phyloP scores from a whole-genome alignment of 2,797 vertebrate species.

The Phalloptychus januarius region DNA sequence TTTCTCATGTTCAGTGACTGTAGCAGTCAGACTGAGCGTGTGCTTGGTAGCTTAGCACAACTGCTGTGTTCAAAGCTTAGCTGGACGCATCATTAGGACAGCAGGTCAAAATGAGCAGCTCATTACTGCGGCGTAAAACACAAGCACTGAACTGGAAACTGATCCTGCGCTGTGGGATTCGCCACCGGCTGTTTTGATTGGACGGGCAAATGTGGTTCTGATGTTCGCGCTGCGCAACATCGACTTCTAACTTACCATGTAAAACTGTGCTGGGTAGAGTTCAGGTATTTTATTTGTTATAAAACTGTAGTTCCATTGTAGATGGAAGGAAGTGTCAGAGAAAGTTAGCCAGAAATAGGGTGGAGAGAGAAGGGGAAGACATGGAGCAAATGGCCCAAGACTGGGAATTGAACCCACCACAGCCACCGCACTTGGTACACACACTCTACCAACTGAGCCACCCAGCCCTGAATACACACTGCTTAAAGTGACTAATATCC shows the following conservation, averaged over 20 bases:
- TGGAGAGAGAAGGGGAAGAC: no score
- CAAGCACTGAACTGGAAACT: background rate
- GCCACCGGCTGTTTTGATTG: constrained; percentile 4
- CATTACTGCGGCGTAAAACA: constrained; percentile 35
- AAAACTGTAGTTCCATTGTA: background rate
- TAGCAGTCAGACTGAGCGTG: constrained; percentile 18
- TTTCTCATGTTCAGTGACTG: background rate
- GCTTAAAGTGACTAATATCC: background rate
- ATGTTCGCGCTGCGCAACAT: background rate
- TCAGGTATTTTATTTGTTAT: background rate
- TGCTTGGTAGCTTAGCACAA: constrained; percentile 17
- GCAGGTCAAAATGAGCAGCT: constrained; percentile 43
- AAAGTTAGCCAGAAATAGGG: no score
- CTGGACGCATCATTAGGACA: constrained; percentile 43
- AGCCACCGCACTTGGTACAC: no score
- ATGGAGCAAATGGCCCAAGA: no score
- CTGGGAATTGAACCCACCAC: no score
- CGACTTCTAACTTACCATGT: background rate
- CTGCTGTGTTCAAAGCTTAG: constrained; percentile 29
- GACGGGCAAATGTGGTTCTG: background rate
- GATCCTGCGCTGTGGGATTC: constrained; percentile 1
- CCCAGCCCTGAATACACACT: background rate
- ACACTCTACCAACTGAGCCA: no score
- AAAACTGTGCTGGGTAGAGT: background rate
- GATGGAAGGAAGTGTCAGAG: no score